Conservation (phyloP, 2,888 invertebrate genomes). For the Acanthopleura granulata region DNA sequence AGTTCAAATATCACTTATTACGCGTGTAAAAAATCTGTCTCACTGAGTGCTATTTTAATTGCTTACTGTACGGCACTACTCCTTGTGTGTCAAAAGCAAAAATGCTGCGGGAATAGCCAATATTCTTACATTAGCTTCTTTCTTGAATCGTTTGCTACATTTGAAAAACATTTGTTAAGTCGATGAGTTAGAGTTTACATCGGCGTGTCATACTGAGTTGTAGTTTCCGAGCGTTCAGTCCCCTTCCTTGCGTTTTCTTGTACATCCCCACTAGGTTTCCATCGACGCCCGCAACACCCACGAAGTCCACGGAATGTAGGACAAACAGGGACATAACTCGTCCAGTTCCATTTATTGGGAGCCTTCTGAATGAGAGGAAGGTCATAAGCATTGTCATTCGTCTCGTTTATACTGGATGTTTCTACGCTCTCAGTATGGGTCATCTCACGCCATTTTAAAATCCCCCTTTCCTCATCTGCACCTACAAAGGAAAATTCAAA, state of each 20-base stretch:
- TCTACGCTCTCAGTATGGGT: background rate
- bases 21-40: no score
- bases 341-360: conserved; percentile 38
- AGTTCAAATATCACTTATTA: no score
- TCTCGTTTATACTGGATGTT: conserved; percentile 11
- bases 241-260: background rate
- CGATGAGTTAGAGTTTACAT: no score
- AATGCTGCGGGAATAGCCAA: no score
- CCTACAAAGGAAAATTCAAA: conserved; percentile 72
- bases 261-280: background rate
- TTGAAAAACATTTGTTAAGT: no score
- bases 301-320: conserved; percentile 31
- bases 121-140: no score
- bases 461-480: conserved; percentile 80
- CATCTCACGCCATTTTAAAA: conserved; percentile 79
- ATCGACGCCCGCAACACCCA: background rate
- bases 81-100: no score
- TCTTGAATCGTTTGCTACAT: no score
- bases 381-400: conserved; percentile 63
- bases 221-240: background rate
- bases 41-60: no score
- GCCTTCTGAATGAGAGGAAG: conserved; percentile 49
- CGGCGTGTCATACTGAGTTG: no score
- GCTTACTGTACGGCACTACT: no score
- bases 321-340: conserved; percentile 48